Conservation (phyloP, 2,797 vertebrate species). For the Parauchenoglanis punctatus region DNA sequence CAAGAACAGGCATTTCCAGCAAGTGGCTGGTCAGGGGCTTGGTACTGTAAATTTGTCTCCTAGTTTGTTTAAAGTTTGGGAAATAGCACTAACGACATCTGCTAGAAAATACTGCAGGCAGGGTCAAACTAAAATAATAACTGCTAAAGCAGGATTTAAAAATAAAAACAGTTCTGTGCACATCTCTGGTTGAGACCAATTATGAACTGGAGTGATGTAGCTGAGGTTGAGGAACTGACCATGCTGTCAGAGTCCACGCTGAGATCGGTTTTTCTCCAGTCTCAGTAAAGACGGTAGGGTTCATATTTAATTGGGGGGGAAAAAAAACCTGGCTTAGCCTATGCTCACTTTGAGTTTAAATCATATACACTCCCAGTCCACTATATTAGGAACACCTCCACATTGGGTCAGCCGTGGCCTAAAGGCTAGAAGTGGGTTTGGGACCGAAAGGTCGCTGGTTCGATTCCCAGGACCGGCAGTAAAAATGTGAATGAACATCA, state of each 20-base stretch:
- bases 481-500: no score
- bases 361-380: not conserved
- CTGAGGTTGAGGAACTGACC: not conserved
- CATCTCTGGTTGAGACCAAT: not conserved
- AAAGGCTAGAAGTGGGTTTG: no score
- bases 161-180: not conserved
- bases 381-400: not conserved
- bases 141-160: not conserved
- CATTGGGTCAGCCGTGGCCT: no score
- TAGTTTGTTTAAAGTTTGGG: not conserved
- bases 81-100: not conserved
- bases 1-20: not conserved
- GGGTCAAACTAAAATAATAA: not conserved
- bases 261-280: not conserved
- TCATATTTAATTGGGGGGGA: not conserved
- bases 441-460: no score
- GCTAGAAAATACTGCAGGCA: no score
- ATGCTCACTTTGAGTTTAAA: not conserved
- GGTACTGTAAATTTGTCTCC: not conserved
- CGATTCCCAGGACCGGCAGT: no score
- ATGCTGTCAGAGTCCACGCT: not conserved
- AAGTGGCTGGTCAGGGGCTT: not conserved
- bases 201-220: not conserved
- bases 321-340: not conserved
- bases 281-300: not conserved